Evolutionary conservation across 1,140 invertebrate species (phyloP), one percentile per base, ranked within the genome.

Genomic region (Ectropis grisescens): DNA sequence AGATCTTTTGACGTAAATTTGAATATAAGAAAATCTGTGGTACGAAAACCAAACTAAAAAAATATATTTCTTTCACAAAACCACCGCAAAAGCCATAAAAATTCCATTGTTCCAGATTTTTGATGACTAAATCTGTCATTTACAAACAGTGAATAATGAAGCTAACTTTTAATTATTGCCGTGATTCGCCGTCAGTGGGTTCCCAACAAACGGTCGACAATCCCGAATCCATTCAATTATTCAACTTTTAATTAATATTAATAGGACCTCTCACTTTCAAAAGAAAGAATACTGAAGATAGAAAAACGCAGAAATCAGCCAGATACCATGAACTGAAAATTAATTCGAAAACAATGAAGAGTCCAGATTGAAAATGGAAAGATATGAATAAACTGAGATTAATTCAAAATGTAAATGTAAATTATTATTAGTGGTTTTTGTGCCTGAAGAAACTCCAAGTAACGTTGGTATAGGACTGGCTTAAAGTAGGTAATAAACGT

Each of bases 171-270:
- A 72, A 80, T 71, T 75, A 76, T 72, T 72, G 55, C 64, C 51
- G 37, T 58, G 59, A 66, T 61, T 66, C 58, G 59, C 44, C 66
- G 53, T 57, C 58, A 55, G 58, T 35, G 56, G 61, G n/a, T 68
- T 52, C 59, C 56, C 58, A 59, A 75, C 70, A 71, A 35, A 67
- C 66, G 61, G 40, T 24, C 61, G 66, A 78, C 68, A 75, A 79
- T 79, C 68, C 65, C 50, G 52, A 75, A 76, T 70, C 58, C 64
- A 76, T 76, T 81, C 70, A 78, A 69, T 81, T 76, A 78, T 78
- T 74, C 67, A 76, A 76, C 67, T 80, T 80, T 81, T 78, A 81
- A 76, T 81, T 78, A 78, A 76, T 76, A 78, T 80, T 76, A 81
- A 76, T 81, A 76, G 70, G 58, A 66, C 67, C 62, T 69, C 70